Conservation (phyloP, 2,888 invertebrate genomes). For the Drosophila putrida region DNA sequence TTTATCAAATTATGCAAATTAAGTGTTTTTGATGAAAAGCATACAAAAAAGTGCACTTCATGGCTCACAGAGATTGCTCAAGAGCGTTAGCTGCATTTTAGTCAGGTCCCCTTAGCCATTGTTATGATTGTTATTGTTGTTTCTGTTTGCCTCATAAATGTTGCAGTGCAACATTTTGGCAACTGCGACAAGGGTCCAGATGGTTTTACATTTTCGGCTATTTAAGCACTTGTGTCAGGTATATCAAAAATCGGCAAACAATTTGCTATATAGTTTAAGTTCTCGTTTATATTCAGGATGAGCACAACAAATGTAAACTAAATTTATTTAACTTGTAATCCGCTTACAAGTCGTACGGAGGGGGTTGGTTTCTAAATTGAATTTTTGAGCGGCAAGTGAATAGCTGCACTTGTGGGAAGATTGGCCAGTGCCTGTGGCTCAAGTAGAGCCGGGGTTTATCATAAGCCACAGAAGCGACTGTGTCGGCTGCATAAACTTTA, state of each 20-base stretch:
- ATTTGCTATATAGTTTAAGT: slow-evolving; percentile 26
- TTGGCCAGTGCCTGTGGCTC: slow-evolving; percentile 20
- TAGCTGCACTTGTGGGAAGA: slow-evolving; percentile 22
- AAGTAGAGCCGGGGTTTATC: slow-evolving; percentile 30
- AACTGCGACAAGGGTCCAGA: neutral
- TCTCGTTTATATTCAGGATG: neutral
- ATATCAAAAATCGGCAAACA: slow-evolving; percentile 44
- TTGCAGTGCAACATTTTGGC: slow-evolving; percentile 7
- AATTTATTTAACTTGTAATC: slow-evolving; percentile 71
- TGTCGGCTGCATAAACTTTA: slow-evolving; percentile 60
- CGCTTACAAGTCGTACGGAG: slow-evolving; percentile 43
- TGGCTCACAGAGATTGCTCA: slow-evolving; percentile 42
- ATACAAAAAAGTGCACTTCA: slow-evolving; percentile 68
- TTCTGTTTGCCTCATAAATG: neutral
- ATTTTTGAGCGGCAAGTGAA: slow-evolving; percentile 54
- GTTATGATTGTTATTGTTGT: slow-evolving; percentile 32
- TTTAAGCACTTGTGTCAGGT: slow-evolving; percentile 19
- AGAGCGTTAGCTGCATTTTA: slow-evolving; percentile 34
- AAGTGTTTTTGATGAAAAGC: slow-evolving; percentile 79
- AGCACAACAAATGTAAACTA: slow-evolving; percentile 32
- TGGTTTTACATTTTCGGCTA: slow-evolving; percentile 16
- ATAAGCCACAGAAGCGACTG: slow-evolving; percentile 19
- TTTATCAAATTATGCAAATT: slow-evolving; percentile 78
- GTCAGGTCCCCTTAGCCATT: slow-evolving; percentile 44
- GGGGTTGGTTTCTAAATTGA: slow-evolving; percentile 54